Percentiles rank a stretch among this genome's conserved stretches.
These are phyloP conservation scores for Pungitius pungitius DNA, from an alignment of 2,113 vertebrate genomes.

Conservation along the genomic window DNA sequence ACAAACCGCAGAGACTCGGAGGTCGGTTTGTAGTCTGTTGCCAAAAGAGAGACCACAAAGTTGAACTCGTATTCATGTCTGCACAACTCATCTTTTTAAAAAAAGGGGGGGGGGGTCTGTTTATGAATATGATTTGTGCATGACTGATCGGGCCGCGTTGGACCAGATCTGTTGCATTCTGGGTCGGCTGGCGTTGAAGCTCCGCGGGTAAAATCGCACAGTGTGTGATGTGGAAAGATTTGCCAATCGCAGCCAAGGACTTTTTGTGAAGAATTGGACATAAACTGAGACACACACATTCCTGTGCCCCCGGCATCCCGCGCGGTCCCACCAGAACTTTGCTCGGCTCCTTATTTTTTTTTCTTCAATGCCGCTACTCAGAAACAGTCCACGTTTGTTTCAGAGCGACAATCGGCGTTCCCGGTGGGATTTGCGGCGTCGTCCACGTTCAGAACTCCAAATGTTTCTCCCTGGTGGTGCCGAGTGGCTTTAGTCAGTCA, in stretches of 20 bases:
- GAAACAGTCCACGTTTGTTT: background rate
- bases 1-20: background rate
- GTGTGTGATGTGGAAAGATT: background rate
- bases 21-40: conserved; percentile 14
- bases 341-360: background rate
- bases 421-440: background rate
- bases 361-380: too few relatives aligned
- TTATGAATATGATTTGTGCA: background rate
- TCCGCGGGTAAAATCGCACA: background rate
- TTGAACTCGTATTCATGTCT: background rate
- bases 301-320: background rate
- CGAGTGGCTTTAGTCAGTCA: background rate
- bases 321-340: background rate
- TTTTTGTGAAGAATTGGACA: background rate
- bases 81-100: background rate
- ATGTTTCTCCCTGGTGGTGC: background rate
- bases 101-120: background rate
- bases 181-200: background rate
- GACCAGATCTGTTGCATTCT: background rate
- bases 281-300: background rate
- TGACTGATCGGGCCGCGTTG: background rate
- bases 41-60: conserved; percentile 12
- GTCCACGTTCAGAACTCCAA: background rate
- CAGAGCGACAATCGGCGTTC: background rate
- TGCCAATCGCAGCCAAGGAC: background rate